Evolutionary conservation across 2,797 vertebrate species (phyloP).

Genomic region (Acrocephalus scirpaceus): DNA sequence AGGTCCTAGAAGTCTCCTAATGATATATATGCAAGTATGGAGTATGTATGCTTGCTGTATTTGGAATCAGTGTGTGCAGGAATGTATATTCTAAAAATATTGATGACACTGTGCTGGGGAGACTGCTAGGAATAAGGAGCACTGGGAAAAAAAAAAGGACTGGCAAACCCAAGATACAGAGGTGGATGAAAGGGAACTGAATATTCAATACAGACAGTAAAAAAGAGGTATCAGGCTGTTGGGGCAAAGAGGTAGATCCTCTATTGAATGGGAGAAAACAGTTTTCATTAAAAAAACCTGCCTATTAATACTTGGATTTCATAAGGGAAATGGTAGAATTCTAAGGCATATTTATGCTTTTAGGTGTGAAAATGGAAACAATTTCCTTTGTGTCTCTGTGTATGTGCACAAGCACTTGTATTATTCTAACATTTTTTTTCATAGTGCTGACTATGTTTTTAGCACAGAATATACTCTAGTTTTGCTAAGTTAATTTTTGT

Average conservation of each 20-base stretch:
- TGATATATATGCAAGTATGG: not conserved
- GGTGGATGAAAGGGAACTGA: not conserved
- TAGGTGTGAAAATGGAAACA: not conserved
- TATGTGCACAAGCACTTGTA: not conserved
- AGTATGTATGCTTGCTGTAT: not conserved
- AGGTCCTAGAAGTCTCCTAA: slow-evolving; percentile 35
- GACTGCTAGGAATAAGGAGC: not conserved
- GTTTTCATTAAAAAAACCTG: not conserved
- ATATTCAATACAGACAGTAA: not conserved
- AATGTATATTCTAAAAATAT: slow-evolving; percentile 2
- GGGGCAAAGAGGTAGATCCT: not conserved
- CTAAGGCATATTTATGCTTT: not conserved
- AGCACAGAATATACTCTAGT: not conserved
- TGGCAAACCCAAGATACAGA: not conserved
- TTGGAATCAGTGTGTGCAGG: not conserved
- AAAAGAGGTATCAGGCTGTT: not conserved
- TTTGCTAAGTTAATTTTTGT: slow-evolving; percentile 31
- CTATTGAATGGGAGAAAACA: not conserved
- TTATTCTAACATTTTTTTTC: not conserved
- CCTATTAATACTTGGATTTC: not conserved
- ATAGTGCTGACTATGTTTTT: not conserved
- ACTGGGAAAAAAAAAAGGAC: not conserved
- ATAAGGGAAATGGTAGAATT: not conserved
- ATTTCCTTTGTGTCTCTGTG: not conserved
- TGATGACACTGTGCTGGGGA: not conserved